Percentiles rank a stretch among this genome's conserved stretches.
Conservation (phyloP, 2,113 vertebrate genomes). For the Saimiri boliviensis region DNA sequence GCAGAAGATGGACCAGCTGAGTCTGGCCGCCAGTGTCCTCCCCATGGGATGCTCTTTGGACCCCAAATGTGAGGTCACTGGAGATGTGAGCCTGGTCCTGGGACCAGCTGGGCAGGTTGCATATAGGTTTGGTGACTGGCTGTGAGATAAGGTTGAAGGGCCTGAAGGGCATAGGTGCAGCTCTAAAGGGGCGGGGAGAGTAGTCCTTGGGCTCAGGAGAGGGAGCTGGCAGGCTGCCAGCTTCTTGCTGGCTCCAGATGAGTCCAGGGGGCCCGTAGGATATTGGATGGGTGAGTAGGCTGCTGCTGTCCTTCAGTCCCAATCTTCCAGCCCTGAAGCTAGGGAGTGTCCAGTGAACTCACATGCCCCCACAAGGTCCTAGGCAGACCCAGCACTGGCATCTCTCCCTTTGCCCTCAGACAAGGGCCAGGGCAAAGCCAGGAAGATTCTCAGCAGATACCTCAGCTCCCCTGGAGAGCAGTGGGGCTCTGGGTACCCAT, state of each 20-base stretch:
- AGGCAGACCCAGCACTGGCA: background rate
- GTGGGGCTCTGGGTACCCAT: background rate
- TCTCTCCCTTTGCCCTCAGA: background rate
- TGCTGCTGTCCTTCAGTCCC: background rate
- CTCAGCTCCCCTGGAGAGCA: background rate
- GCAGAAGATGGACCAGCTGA: too few species aligned
- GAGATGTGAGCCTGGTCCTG: background rate
- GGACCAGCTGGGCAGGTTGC: background rate
- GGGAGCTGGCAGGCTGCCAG: background rate
- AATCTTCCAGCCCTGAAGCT: background rate
- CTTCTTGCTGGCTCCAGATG: background rate
- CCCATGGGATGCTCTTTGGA: background rate
- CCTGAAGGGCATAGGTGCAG: background rate
- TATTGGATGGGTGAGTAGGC: background rate
- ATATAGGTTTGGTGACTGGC: background rate
- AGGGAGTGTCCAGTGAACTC: background rate
- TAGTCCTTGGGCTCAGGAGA: background rate
- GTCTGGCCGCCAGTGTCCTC: background rate
- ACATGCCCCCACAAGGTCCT: background rate
- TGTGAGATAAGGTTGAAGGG: background rate
- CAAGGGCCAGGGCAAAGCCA: background rate
- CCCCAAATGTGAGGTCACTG: background rate
- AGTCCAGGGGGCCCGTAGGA: background rate
- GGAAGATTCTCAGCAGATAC: background rate
- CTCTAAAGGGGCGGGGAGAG: background rate